A percentile compares a stretch with the other conserved stretches of the same genome.
These are phyloP conservation scores for Tapera naevia DNA, from an alignment of 2,797 vertebrate genomes.

Conservation along the genomic window DNA sequence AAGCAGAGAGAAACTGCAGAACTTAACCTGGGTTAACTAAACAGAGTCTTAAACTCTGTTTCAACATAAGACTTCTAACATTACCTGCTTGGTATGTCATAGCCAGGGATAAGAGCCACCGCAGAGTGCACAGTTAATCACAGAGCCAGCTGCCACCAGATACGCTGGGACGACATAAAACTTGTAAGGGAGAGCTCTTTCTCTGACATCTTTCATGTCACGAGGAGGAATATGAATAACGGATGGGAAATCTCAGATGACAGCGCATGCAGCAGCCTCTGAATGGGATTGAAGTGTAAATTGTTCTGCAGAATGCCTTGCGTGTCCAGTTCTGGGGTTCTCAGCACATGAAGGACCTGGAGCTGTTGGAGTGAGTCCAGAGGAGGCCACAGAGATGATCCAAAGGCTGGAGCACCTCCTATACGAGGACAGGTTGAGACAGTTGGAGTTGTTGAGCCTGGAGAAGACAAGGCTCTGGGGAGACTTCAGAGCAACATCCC, in stretches of 20 bases:
- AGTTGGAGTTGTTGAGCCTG: too few species aligned
- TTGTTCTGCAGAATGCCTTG: not conserved
- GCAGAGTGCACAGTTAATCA: not conserved
- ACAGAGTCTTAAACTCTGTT: conserved; percentile 11
- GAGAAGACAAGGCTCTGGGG: too few species aligned
- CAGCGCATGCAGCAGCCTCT: not conserved
- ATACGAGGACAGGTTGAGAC: too few species aligned
- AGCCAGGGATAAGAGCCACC: not conserved
- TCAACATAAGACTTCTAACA: conserved; percentile 41
- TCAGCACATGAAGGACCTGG: too few species aligned
- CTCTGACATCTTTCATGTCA: not conserved
- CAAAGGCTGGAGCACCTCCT: too few species aligned
- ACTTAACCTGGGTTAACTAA: conserved; percentile 56
- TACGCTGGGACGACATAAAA: not conserved
- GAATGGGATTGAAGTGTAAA: not conserved
- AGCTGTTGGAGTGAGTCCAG: too few species aligned
- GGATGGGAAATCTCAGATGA: not conserved
- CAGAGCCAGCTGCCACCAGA: conserved; percentile 12
- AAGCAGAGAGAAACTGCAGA: conserved; percentile 26
- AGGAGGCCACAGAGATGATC: too few species aligned
- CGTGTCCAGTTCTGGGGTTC: too few species aligned
- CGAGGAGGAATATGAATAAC: not conserved
- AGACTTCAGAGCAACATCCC: too few species aligned
- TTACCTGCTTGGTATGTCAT: conserved; percentile 15
- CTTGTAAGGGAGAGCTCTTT: not conserved